Conservation (phyloP, 2,113 vertebrate genomes). For the Chaenocephalus aceratus region DNA sequence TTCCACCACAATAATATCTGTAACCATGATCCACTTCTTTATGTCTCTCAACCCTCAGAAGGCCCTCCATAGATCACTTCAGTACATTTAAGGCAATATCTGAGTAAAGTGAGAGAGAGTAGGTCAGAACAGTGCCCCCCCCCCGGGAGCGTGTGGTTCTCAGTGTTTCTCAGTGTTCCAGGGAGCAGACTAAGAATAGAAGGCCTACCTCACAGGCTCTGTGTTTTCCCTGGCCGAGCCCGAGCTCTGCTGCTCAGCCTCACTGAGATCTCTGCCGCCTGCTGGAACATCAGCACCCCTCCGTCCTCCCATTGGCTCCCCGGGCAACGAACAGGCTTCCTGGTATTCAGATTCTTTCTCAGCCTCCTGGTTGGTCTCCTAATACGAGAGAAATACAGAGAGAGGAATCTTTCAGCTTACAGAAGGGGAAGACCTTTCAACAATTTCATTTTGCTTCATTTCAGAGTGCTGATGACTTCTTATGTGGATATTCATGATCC, state of each 20-base stretch:
- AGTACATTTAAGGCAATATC: constrained; percentile 73
- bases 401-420: neutral
- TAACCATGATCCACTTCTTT: neutral
- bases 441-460: neutral
- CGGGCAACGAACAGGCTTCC: constrained; percentile 35
- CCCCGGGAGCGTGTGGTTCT: constrained; percentile 16
- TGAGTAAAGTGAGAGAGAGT: constrained; percentile 26
- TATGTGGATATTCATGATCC: too few relatives aligned
- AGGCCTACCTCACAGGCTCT: constrained; percentile 70
- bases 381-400: neutral
- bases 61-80: constrained; percentile 7
- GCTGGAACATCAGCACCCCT: constrained; percentile 40
- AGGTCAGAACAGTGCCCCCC: constrained; percentile 52
- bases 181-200: constrained; percentile 66
- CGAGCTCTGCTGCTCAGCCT: constrained; percentile 35
- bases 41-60: constrained; percentile 10
- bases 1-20: constrained; percentile 12
- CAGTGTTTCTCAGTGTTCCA: constrained; percentile 47
- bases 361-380: constrained; percentile 31
- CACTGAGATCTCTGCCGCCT: constrained; percentile 43
- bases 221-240: constrained; percentile 55
- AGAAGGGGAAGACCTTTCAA: neutral
- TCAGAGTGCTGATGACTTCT: too few relatives aligned
- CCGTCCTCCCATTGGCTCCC: constrained; percentile 33
- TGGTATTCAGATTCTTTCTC: constrained; percentile 27